phyloP scores from a whole-genome alignment of 2,797 vertebrate genomes.

The Taenioides sp. region DNA sequence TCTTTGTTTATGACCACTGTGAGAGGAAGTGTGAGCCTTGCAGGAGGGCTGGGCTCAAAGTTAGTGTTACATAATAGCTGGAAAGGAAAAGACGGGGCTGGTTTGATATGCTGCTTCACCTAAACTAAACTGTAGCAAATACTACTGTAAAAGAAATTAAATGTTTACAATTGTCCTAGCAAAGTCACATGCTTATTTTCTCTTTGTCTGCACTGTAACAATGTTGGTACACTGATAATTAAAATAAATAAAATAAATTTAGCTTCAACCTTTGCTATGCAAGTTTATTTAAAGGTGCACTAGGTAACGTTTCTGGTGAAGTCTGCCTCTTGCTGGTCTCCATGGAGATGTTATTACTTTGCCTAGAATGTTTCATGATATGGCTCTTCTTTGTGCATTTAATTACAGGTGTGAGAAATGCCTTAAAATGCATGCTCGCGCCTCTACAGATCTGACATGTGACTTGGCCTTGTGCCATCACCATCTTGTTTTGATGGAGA shows the following conservation, averaged over 20 bases:
- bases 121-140: too few species aligned
- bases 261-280: neutral
- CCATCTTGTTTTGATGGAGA: too few species aligned
- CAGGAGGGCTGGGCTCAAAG: constrained; percentile 37
- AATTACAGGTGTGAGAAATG: too few species aligned
- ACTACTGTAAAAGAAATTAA: neutral
- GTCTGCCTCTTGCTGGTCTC: too few species aligned
- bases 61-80: constrained; percentile 70
- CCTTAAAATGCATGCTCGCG: too few species aligned
- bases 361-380: too few species aligned
- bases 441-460: too few species aligned
- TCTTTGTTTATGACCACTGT: constrained; percentile 18
- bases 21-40: constrained; percentile 47
- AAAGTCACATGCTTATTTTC: neutral
- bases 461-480: too few species aligned
- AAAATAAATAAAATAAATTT: neutral
- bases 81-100: neutral
- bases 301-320: too few species aligned
- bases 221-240: neutral
- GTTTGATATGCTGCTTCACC: neutral
- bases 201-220: neutral
- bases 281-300: too few species aligned
- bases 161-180: neutral
- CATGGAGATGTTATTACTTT: too few species aligned
- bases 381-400: too few species aligned